phyloP scores from a whole-genome alignment of 2,797 vertebrate genomes.

The Anableps anableps region DNA sequence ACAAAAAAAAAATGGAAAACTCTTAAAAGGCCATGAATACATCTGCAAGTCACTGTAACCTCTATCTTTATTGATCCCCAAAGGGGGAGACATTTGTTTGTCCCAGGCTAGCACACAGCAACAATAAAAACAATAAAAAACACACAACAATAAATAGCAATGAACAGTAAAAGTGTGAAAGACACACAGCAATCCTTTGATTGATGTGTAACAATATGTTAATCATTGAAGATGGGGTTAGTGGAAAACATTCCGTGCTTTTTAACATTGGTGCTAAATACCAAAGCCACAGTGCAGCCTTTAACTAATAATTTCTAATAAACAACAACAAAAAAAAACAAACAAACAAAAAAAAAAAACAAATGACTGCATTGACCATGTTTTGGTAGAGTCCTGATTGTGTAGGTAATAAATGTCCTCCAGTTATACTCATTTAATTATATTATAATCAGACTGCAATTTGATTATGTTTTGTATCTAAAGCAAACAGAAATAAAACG shows the following conservation, averaged over 20 bases:
- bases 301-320: neutral
- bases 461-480: slow-evolving; percentile 63
- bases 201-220: too few species aligned
- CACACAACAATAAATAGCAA: too few species aligned
- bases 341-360: neutral
- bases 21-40: neutral
- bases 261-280: neutral
- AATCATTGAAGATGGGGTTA: too few species aligned
- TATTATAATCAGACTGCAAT: slow-evolving; percentile 72
- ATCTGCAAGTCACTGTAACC: neutral
- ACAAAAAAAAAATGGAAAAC: neutral
- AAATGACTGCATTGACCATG: neutral
- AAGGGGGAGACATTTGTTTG: too few species aligned
- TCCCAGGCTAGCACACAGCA: too few species aligned
- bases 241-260: neutral
- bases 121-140: too few species aligned
- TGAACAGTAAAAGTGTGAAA: too few species aligned
- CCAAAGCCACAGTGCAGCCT: neutral
- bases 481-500: slow-evolving; percentile 45
- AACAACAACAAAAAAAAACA: neutral
- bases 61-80: too few species aligned
- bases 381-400: slow-evolving; percentile 26
- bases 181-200: too few species aligned
- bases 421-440: slow-evolving; percentile 74
- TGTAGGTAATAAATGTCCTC: slow-evolving; percentile 74